Evolutionary conservation across 2,888 invertebrate genomes (phyloP).

Genomic region (Tortricodes alternella): DNA sequence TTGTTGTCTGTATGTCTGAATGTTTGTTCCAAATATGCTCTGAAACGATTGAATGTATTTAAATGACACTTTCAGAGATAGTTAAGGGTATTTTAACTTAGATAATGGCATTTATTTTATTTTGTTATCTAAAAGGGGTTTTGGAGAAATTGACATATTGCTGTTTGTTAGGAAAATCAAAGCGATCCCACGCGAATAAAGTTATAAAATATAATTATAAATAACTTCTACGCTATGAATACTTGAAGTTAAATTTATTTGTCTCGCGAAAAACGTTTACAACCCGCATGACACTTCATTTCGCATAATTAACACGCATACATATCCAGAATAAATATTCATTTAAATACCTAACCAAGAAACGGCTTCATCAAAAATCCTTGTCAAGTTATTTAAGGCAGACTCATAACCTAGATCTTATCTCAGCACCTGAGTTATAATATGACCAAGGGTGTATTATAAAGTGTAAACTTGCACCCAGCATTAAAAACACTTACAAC

Average conservation of each 20-base stretch:
- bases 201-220: no score
- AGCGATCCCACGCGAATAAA: no score
- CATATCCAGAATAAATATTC: neutral
- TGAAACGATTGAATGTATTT: no score
- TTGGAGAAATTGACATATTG: no score
- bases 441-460: neutral
- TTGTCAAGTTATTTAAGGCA: constrained; percentile 38
- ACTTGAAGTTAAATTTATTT: neutral
- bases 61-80: no score
- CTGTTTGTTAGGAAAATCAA: no score
- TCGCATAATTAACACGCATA: constrained; percentile 14
- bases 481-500: neutral
- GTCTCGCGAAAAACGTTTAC: constrained; percentile 9
- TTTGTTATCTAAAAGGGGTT: no score
- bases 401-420: constrained; percentile 28
- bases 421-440: constrained; percentile 20
- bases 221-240: no score
- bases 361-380: constrained; percentile 41
- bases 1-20: no score
- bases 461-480: neutral
- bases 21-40: no score
- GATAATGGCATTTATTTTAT: no score
- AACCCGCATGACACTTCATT: constrained; percentile 16
- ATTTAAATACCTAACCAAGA: constrained; percentile 34
- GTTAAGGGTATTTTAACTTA: no score